Evolutionary conservation across 2,113 vertebrate species (phyloP).

Genomic region (Dasyornis broadbenti): DNA sequence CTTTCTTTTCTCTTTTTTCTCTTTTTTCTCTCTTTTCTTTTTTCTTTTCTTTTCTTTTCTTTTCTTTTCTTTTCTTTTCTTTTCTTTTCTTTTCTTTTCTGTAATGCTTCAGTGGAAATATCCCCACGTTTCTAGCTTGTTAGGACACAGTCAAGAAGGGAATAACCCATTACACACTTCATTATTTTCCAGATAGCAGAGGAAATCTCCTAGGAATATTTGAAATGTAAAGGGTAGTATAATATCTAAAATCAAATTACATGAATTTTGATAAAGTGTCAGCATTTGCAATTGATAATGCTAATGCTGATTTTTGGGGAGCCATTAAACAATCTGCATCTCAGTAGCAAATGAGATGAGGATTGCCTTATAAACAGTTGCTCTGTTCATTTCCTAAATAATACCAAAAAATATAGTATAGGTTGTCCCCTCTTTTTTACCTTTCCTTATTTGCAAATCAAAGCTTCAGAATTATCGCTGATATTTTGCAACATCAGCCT

Average conservation of each 20-base stretch:
- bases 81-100: neutral
- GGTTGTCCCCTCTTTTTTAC: neutral
- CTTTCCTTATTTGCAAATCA: neutral
- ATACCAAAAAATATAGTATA: neutral
- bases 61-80: neutral
- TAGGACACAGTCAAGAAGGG: neutral
- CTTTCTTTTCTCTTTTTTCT: too few relatives aligned
- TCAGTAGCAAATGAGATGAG: neutral
- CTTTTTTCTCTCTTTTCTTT: neutral
- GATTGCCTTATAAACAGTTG: neutral
- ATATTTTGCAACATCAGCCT: neutral
- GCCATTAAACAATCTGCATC: neutral
- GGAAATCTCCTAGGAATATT: slow-evolving; percentile 26
- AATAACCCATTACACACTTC: slow-evolving; percentile 33
- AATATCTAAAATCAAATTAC: neutral
- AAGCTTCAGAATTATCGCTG: neutral
- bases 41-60: neutral
- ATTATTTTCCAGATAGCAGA: slow-evolving; percentile 43
- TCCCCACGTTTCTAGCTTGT: neutral
- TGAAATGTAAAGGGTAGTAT: neutral
- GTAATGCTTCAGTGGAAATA: neutral
- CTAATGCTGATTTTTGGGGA: neutral
- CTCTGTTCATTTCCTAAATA: neutral
- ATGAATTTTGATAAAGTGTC: slow-evolving; percentile 29
- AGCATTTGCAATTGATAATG: neutral